Evolutionary conservation across 2,113 vertebrate species (phyloP).

Genomic region (Amblyornis subalaris): DNA sequence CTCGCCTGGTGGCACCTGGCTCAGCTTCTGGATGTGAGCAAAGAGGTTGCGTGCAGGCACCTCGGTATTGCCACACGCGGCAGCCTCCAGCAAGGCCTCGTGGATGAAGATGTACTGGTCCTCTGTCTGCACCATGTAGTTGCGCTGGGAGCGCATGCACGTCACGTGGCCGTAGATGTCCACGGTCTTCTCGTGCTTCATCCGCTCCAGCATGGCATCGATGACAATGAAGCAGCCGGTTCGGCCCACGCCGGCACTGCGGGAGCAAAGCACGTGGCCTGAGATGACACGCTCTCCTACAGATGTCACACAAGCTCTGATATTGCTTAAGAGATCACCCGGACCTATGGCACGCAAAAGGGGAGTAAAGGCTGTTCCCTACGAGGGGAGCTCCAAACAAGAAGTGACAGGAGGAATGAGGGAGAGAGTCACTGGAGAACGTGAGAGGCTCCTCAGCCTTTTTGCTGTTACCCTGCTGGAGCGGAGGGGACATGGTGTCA

Average conservation of each 20-base stretch:
- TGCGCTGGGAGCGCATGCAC: conserved; percentile 93
- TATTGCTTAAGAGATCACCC: neutral
- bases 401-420: neutral
- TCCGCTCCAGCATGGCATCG: conserved; percentile 94
- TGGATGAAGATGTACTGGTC: conserved; percentile 98
- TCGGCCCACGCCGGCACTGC: conserved; percentile 90
- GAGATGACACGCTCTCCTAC: neutral
- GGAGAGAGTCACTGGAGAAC: neutral
- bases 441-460: neutral
- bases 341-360: rapidly evolving
- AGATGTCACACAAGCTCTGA: neutral
- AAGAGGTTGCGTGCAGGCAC: conserved; percentile 90
- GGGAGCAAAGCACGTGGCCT: neutral
- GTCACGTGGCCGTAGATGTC: conserved; percentile 96
- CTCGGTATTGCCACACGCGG: conserved; percentile 86
- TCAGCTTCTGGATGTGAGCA: conserved; percentile 92
- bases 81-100: conserved; percentile 90
- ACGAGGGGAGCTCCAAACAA: neutral
- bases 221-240: conserved; percentile 94
- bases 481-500: neutral
- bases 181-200: conserved; percentile 91
- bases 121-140: conserved; percentile 99
- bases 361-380: neutral
- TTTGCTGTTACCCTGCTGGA: neutral
- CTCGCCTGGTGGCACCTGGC: conserved; percentile 82